Base-by-base conservation (phyloP, 2,888 invertebrate genomes). In the Chalcis sispes region DNA sequence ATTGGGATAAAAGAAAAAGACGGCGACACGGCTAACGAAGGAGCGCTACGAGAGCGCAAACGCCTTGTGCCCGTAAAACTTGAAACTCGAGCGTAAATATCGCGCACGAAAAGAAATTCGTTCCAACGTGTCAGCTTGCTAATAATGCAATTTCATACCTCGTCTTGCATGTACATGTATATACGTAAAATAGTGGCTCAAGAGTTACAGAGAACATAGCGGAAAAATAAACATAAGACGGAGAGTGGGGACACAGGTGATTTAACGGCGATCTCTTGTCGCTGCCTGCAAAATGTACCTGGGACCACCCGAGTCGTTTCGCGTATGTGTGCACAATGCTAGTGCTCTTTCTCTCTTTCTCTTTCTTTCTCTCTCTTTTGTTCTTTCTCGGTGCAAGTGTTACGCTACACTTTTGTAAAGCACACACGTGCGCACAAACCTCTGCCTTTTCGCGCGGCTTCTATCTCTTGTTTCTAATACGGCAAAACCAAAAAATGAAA, bases 221-320 rank as follows among this genome's bases (percentile, higher is more conserved):
- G 46, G 3, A 46, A 3, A n/a, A 5, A 7, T 46, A n/a, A 8
- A 46, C 13, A 29, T 40, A 20, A 29, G 27, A 15, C 23, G 36
- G 15, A 10, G 1, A 1, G 27, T 36, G 48, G 70, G 71, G 76
- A 70, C 77, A 77, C 77, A 66, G 79, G 78, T 79, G 80, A 80
- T 79, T 79, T 78, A 80, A 70, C 79, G 78, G 75, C 80, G 80
- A 79, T 80, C 81, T 79, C 80, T 78, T 77, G 80, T 80, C 80
- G 79, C 77, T 74, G 80, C 42, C 15, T 2, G 42, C 15, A 42
- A 4, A 42, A 42, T 32, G 15, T 82, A 82, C 80, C 82, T 8
- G 40, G 66, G 86, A 87, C 87, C 87, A 88, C 87, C 87, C 80
- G 84, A 84, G 86, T 83, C 82, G 81, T 58, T 72, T 15, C 20